Evolutionary conservation across 2,113 vertebrate genomes (phyloP).

Genomic region (Cryptoleucopteryx plumbea): DNA sequence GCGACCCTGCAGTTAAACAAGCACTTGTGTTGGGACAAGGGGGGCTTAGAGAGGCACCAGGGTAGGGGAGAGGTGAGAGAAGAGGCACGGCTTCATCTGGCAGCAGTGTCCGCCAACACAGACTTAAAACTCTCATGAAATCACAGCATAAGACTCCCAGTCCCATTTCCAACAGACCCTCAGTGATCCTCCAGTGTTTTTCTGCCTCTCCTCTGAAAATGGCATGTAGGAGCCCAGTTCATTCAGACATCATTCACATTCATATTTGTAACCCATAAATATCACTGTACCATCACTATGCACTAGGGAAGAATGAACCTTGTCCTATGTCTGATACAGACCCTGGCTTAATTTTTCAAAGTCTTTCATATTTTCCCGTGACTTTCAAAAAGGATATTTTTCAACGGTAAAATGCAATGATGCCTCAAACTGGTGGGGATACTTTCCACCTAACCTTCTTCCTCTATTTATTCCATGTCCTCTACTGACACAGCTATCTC

Average conservation of each 20-base stretch:
- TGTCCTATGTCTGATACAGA: neutral
- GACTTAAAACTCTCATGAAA: neutral
- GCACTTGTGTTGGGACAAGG: neutral
- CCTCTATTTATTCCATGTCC: neutral
- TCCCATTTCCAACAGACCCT: neutral
- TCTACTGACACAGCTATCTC: constrained; percentile 14
- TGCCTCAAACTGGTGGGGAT: neutral
- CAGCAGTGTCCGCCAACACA: neutral
- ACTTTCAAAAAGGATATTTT: neutral
- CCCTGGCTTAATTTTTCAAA: neutral
- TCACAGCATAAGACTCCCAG: neutral
- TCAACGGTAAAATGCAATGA: neutral
- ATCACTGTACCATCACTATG: neutral
- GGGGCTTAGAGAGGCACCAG: neutral
- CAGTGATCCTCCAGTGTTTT: neutral
- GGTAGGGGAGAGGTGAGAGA: neutral
- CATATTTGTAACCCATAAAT: neutral
- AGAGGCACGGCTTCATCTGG: neutral
- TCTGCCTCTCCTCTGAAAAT: neutral
- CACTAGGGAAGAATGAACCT: neutral
- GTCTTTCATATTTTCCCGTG: neutral
- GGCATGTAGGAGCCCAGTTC: neutral
- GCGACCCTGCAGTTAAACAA: neutral
- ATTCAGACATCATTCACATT: neutral
- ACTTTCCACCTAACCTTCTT: neutral